Base-by-base conservation (phyloP, 2,113 vertebrate genomes). In the Misgurnus mizolepis region DNA sequence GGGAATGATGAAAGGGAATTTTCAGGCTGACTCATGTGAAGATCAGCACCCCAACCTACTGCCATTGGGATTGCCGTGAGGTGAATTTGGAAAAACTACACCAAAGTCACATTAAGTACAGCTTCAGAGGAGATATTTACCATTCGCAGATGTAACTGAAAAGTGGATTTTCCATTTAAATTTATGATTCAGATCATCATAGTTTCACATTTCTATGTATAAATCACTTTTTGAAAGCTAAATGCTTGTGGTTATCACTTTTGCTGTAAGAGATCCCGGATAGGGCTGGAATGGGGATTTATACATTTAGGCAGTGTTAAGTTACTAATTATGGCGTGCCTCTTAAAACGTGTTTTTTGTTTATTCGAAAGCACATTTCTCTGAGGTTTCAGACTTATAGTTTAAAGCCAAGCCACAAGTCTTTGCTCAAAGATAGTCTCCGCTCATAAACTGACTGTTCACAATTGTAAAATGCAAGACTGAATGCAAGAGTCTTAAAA, bases 221-320 rank as follows among this genome's bases (percentile, higher is more conserved):
- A 3, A 55, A 40, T n/a, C 22, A 0, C 18, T 18, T 12, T 1
- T 8, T 43, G 9, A 14, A 71, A 71, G 5, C 53, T 53, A 6
- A 71, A 56, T 58, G 50, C 5, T 1, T 34, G 9, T 34, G 3
- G 27, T 4, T 9, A 5, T 8, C 5, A 7, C 12, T n/a, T 56
- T n/a, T 4, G 50, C 14, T 75, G 58, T 34, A 61, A 56, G 58
- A 39, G 6, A 6, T 45, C 22, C 14, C 34, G 53, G 74, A 76
- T 50, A 14, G 18, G 15, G 88, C 85, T 89, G 85, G 87, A 84
- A 85, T 84, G 65, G 86, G 88, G 88, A 89, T 78, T 72, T 55
- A 87, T 92, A 92, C 88, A 90, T 92, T 79, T 90, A 89, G 90
- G 89, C 90, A 86, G 88, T 90, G 78, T 94, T 89, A 80, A 84